These are phyloP conservation scores for Empidonax alnorum DNA, from an alignment of 2,113 vertebrate species.

Conservation along the genomic window DNA sequence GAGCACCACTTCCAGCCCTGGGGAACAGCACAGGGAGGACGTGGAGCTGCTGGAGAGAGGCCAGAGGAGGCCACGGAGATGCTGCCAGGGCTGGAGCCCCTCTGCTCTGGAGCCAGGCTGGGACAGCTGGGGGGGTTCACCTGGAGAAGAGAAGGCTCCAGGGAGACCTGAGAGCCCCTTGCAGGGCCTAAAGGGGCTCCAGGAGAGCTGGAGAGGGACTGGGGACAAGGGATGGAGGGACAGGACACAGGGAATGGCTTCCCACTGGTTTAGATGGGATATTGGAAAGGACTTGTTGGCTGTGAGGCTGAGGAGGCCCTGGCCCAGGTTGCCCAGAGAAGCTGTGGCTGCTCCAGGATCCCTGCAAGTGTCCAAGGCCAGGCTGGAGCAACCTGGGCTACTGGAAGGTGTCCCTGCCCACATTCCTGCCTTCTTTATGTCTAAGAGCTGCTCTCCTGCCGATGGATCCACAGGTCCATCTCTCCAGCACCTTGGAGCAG, in stretches of 20 bases:
- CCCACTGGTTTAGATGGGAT: not conserved
- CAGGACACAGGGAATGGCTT: not conserved
- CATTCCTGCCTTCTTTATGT: not conserved
- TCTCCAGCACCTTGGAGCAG: not conserved
- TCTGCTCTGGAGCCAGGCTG: not conserved
- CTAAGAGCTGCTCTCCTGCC: not conserved
- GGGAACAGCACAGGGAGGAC: not conserved
- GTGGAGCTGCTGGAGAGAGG: fast-evolving
- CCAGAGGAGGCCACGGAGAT: not conserved
- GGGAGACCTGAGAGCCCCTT: not conserved
- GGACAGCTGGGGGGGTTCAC: not conserved
- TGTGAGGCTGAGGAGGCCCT: not conserved
- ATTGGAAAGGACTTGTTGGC: not conserved
- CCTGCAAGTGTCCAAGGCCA: not conserved
- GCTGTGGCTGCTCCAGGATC: not conserved
- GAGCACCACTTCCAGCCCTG: fast-evolving
- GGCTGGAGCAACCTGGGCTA: not conserved
- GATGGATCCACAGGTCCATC: not conserved
- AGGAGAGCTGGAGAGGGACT: not conserved
- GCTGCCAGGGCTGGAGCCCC: not conserved
- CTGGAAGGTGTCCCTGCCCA: not conserved
- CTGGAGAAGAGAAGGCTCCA: not conserved
- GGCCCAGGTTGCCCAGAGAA: not conserved
- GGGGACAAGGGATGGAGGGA: not conserved
- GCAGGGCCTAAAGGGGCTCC: not conserved